Percentiles rank a stretch among this genome's conserved stretches.
These are phyloP conservation scores for Julus scanicus DNA, from an alignment of 2,888 invertebrate genomes.

Conservation along the genomic window DNA sequence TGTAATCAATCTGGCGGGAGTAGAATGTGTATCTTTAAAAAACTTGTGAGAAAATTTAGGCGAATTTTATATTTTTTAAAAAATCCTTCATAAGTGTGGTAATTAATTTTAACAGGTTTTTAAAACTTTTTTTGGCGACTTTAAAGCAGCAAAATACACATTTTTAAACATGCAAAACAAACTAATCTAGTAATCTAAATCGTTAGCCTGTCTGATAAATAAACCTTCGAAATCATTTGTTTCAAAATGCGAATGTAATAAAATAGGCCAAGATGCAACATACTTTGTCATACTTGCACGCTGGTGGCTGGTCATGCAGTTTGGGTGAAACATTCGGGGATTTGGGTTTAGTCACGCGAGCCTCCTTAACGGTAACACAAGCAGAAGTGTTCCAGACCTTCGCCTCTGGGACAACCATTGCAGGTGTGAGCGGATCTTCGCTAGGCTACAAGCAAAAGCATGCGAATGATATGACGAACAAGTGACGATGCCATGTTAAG, in stretches of 20 bases:
- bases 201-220: no score
- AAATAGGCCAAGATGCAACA: background rate
- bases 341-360: constrained; percentile 59
- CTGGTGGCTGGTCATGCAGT: constrained; percentile 56
- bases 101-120: no score
- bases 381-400: constrained; percentile 17
- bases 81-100: no score
- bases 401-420: constrained; percentile 52
- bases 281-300: constrained; percentile 51
- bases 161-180: no score
- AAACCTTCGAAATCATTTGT: no score
- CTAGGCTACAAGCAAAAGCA: background rate
- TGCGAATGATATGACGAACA: background rate
- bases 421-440: background rate
- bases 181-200: no score
- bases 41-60: no score
- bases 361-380: constrained; percentile 58
- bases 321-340: constrained; percentile 59
- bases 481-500: background rate
- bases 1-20: no score
- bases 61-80: no score
- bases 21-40: no score
- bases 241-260: background rate
- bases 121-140: no score
- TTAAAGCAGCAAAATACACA: no score